These are phyloP conservation scores for Spodoptera littoralis DNA, from an alignment of 2,888 invertebrate species.

Conservation along the genomic window DNA sequence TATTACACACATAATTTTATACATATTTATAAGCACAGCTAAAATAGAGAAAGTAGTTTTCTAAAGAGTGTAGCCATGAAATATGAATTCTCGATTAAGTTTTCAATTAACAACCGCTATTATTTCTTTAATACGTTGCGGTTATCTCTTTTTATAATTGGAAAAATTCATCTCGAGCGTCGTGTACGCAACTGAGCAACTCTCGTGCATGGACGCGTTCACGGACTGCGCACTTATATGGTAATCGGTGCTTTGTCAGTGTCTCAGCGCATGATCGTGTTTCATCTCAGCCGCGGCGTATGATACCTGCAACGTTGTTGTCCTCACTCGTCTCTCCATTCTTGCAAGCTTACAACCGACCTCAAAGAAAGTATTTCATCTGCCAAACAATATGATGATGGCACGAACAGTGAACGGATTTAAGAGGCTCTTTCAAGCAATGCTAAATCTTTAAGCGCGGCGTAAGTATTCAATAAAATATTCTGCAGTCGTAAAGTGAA, in stretches of 20 bases:
- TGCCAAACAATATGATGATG: conserved; percentile 72
- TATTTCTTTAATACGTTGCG: conserved; percentile 66
- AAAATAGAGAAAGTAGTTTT: conserved; percentile 60
- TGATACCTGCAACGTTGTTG: conserved; percentile 31
- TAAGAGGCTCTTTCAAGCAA: conserved; percentile 67
- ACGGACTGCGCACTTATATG: conserved; percentile 66
- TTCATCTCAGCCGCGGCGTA: conserved; percentile 55
- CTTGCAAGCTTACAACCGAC: conserved; percentile 32
- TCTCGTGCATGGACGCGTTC: conserved; percentile 56
- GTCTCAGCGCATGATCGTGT: conserved; percentile 62
- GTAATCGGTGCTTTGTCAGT: conserved; percentile 70
- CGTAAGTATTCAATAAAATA: conserved; percentile 86
- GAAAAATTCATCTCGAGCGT: conserved; percentile 65
- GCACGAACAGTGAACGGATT: conserved; percentile 71
- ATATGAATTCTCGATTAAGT: conserved; percentile 66
- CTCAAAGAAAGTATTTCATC: conserved; percentile 69
- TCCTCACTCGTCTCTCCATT: conserved; percentile 15
- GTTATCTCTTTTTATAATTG: conserved; percentile 71
- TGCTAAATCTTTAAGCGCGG: conserved; percentile 70
- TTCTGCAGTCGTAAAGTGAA: conserved; percentile 76
- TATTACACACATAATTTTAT: conserved; percentile 46
- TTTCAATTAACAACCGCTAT: conserved; percentile 66
- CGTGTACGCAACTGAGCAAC: conserved; percentile 56
- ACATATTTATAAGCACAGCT: conserved; percentile 51
- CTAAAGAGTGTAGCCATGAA: conserved; percentile 57